Base-by-base conservation (phyloP, 2,888 invertebrate genomes). In the Apodemia mormo region DNA sequence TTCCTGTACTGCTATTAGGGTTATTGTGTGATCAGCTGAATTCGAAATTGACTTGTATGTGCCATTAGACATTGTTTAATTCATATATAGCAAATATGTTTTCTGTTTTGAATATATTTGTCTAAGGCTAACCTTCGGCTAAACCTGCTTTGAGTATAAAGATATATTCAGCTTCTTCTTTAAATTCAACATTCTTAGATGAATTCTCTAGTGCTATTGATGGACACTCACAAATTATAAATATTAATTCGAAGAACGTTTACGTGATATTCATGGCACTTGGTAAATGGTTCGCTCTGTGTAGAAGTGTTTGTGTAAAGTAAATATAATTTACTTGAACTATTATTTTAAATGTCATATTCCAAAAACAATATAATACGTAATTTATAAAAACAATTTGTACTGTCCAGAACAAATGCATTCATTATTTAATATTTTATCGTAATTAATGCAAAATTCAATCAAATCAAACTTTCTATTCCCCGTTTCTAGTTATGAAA, bases 371-470 rank as follows among this genome's bases (percentile, higher is more conserved):
- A 7, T 7, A 66, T 9, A 54, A 64, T 10, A 64, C 33, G 10
- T 40, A 8, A 43, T 45, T 61, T n/a, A 9, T 29, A 3, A 67
- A 65, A 69, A 52, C 12, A 85, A 89, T 89, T 90, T 86, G 84
- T 78, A 82, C 80, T 85, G 90, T 88, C 90, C 79, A 81, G 82
- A 86, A 82, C 92, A 91, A 84, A 77, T 79, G 78, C 77, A 80
- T 81, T 86, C 87, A 87, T 90, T 89, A 90, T 87, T 89, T 91
- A 87, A 90, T 89, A 90, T 87, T 89, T 91, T 87, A 91, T 92
- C 89, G 85, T 90, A 92, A 92, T 92, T 91, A 92, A 92, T 92
- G 90, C 85, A 85, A 85, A 86, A 92, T 92, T 92, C 92, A 89
- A 93, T 93, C 92, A 91, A 90, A 88, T 85, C 82, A 81, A 84